Evolutionary conservation across 2,797 vertebrate species (phyloP), one percentile per base, ranked within the genome.

Genomic region (Tenualosa thibaudeaui): DNA sequence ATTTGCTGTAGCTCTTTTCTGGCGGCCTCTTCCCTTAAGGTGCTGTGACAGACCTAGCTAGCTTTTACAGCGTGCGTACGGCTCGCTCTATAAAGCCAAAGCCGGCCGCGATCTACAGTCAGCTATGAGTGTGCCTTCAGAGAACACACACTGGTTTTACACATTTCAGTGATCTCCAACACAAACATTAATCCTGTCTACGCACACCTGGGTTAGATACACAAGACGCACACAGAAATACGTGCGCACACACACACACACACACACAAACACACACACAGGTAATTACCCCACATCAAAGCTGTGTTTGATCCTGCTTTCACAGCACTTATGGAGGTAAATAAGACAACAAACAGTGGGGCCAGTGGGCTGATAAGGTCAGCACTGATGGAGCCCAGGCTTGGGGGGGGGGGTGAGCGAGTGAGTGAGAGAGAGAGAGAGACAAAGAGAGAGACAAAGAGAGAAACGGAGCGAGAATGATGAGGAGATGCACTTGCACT

Each of bases 401-500:
- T 40, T 13, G 5, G 15, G 40, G 13, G 68, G 17, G 68, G 40
- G 31, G 15, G 31, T 19, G 12, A 40, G 68, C 19, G 26, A 17
- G 87, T 40, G 81, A 82, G 87, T 1, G 81, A 51, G 60, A 86
- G 85, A 83, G 54, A 85, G 84, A 85, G 60, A 68, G 81, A 54
- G 81, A 58, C 24, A 82, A 26, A 71, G 65, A 37, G 19, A 71
- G 51, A 82, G 53, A 53, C 3, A 31, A 24, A 82, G 65, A 62
- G 50, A 31, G 78, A 68, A 43, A 50, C 56, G 58, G 13, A 37
- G 83, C 81, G 86, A 58, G 86, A 84, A 62, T 46, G 87, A 71
- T 85, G 51, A 7, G 50, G 85, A 85, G 83, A 81, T 62, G 40
- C 49, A 58, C 83, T 65, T 90, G 83, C 92, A 96, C 98, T 99